Percentiles rank a stretch among this genome's conserved stretches.
These are phyloP conservation scores for Laodelphax striatellus DNA, from an alignment of 1,140 invertebrate genomes.

Conservation along the genomic window DNA sequence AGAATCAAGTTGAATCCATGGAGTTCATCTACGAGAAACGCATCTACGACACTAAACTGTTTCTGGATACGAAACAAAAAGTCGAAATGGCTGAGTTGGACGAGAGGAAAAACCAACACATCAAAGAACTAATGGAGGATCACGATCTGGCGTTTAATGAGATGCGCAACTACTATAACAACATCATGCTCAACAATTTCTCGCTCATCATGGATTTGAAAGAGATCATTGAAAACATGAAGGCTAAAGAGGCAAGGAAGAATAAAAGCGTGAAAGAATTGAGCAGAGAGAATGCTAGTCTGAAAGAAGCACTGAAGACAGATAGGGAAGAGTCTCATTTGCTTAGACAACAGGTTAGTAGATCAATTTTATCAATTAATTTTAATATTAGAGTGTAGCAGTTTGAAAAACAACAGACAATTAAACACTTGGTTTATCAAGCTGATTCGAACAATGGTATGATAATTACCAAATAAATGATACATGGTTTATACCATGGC, in stretches of 20 bases:
- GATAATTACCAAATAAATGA: too few species aligned
- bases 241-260: background rate
- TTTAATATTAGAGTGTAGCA: too few species aligned
- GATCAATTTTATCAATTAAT: too few species aligned
- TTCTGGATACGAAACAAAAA: conserved; percentile 39
- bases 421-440: too few species aligned
- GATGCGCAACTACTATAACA: conserved; percentile 89
- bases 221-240: conserved; percentile 23
- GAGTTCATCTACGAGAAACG: background rate
- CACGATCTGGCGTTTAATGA: conserved; percentile 77
- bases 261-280: background rate
- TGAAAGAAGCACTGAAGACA: background rate
- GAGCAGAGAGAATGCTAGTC: background rate
- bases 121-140: conserved; percentile 65
- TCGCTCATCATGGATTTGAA: conserved; percentile 68
- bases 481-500: too few species aligned
- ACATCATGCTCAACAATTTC: conserved; percentile 84
- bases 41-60: background rate
- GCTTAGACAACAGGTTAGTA: too few species aligned
- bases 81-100: conserved; percentile 76
- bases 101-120: conserved; percentile 78
- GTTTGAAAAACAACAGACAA: too few species aligned
- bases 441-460: too few species aligned
- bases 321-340: background rate
- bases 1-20: conserved; percentile 30